A percentile compares a stretch with the other conserved stretches of the same genome.
phyloP scores from a whole-genome alignment of 2,888 invertebrate genomes.

The Callosobruchus maculatus region DNA sequence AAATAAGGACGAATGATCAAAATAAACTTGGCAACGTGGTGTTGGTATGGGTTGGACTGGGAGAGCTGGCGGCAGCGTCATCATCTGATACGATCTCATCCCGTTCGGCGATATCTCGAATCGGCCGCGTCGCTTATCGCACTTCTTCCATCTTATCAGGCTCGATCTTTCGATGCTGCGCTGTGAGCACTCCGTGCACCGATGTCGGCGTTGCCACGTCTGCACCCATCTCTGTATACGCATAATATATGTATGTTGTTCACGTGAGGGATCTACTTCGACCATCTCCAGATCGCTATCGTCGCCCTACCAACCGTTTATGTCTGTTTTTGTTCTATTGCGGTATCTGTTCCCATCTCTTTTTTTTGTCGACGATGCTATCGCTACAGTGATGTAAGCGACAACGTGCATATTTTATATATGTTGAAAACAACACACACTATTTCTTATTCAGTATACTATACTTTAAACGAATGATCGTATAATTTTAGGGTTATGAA shows the following conservation, averaged over 20 bases:
- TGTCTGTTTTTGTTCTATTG: background rate
- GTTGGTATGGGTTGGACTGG: background rate
- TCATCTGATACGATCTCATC: slow-evolving; percentile 9
- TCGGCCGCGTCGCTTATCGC: slow-evolving; percentile 16
- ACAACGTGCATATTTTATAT: no score
- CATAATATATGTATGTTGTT: background rate
- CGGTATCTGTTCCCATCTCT: background rate
- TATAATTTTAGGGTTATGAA: no score
- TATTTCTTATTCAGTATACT: no score
- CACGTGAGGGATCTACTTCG: background rate
- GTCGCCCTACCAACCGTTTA: background rate
- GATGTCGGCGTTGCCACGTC: background rate
- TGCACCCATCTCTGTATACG: background rate
- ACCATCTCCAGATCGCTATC: background rate
- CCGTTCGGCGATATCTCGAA: slow-evolving; percentile 15
- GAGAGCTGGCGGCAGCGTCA: slow-evolving; percentile 3
- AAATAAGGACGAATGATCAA: background rate
- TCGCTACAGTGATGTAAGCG: no score
- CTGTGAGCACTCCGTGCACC: background rate
- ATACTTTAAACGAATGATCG: no score
- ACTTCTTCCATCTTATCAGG: slow-evolving; percentile 18
- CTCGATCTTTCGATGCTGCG: background rate
- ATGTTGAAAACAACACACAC: no score
- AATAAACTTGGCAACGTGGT: background rate
- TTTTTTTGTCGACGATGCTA: background rate